A percentile compares a stretch with the other conserved stretches of the same genome.
These are phyloP conservation scores for Linhomoeus sp. DNA, from an alignment of 2,888 invertebrate species.

Conservation along the genomic window DNA sequence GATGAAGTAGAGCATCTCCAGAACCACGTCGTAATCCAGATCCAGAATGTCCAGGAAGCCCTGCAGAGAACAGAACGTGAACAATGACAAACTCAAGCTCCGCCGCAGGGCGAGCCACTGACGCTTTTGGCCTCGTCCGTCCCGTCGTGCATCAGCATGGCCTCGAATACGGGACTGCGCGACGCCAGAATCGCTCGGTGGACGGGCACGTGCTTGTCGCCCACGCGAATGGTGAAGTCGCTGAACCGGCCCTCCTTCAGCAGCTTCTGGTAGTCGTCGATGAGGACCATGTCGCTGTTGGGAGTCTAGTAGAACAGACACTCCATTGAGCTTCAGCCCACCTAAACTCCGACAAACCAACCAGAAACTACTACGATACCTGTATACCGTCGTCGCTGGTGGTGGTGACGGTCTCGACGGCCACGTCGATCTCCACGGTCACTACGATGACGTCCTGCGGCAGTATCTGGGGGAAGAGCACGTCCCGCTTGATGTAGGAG, in stretches of 20 bases:
- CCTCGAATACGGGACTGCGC: constrained; percentile 22
- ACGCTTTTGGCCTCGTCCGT: constrained; percentile 22
- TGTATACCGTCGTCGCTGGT: constrained; percentile 14
- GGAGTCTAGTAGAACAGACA: constrained; percentile 5
- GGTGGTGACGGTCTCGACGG: constrained; percentile 27
- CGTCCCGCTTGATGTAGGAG: constrained; percentile 26
- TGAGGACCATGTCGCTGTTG: constrained; percentile 13
- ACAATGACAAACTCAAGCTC: background rate
- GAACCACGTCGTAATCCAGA: constrained; percentile 22
- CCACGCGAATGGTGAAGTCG: constrained; percentile 14
- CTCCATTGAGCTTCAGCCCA: too few relatives aligned
- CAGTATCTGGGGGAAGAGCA: constrained; percentile 25
- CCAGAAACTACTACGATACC: too few relatives aligned
- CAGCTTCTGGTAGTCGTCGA: constrained; percentile 20
- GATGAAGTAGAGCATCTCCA: constrained; percentile 25
- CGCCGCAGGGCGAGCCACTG: background rate
- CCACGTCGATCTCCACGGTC: constrained; percentile 27
- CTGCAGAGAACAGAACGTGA: constrained; percentile 7
- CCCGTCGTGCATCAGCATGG: constrained; percentile 23
- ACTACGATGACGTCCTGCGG: constrained; percentile 26
- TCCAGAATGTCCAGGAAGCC: constrained; percentile 20
- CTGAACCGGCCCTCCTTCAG: constrained; percentile 17
- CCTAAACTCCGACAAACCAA: too few relatives aligned
- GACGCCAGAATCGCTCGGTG: constrained; percentile 25
- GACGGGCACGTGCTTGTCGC: constrained; percentile 13